Base-by-base conservation (phyloP, 2,888 invertebrate genomes). In the Agrotis puta region DNA sequence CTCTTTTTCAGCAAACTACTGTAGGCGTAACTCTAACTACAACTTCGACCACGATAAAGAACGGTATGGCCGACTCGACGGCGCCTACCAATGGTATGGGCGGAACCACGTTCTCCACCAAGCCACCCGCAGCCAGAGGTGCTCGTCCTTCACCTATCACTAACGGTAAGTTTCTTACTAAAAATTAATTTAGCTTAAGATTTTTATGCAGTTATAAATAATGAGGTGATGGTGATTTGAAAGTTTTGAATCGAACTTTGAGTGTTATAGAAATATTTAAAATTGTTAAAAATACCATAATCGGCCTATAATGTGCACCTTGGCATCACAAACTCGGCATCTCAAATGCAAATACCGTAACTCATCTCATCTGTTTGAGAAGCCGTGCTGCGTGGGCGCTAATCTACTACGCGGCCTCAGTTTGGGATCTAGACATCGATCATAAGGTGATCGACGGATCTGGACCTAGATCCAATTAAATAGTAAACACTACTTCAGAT, bases 41-140 rank as follows among this genome's bases (percentile, higher is more conserved):
- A 3, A 81, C 93, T 0, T 75, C 86, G 3, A 85, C 81, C 50
- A 83, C 77, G 57, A 87, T 93, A 0, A 94, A 94, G 89, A 95
- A 94, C 78, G 95, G 94, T 1, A 79, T 92, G 0, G 64, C 91
- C 0, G 93, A 94, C 0, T 27, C 88, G 1, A 80, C 88, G 1
- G 82, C 90, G 7, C 75, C 92, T 22, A 87, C 92, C 53, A 93
- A 92, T 79, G 94, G 94, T 1, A 69, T 91, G 71, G 65, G 77
- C 5, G 70, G 77, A 5, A 58, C 77, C 3, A 51, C 85, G 16
- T 70, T 84, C 61, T 92, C 89, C 65, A 79, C 88, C 7, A 95
- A 95, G 70, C 95, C 95, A 0, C 94, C 95, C 18, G 85, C 94
- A 2, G 83, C 94, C 0, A 81, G 94, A 16, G 84, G 84, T 66